A percentile compares a stretch with the other conserved stretches of the same genome.
Conservation (phyloP, 2,888 invertebrate species). For the Diabrotica balteata region DNA sequence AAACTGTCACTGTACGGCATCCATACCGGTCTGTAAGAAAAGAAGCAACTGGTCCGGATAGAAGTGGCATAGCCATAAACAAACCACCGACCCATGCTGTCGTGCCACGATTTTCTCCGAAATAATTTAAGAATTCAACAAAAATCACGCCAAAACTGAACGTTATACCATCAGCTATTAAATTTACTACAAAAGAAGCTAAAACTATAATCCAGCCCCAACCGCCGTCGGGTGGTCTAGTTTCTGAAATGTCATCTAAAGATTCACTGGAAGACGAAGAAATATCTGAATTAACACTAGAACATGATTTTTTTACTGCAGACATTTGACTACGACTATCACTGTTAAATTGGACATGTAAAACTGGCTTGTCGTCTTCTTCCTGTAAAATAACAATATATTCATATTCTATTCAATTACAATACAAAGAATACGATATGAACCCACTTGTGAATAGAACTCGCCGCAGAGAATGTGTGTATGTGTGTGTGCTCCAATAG, state of each 20-base stretch:
- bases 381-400: slow-evolving; percentile 20
- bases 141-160: slow-evolving; percentile 92
- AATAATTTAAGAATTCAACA: slow-evolving; percentile 84
- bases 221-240: slow-evolving; percentile 84
- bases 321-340: slow-evolving; percentile 50
- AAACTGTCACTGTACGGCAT: slow-evolving; percentile 79
- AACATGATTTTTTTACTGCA: slow-evolving; percentile 39
- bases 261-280: slow-evolving; percentile 66
- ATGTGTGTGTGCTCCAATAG: too few relatives aligned
- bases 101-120: slow-evolving; percentile 83
- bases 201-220: slow-evolving; percentile 94
- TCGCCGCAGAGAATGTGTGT: too few relatives aligned
- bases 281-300: slow-evolving; percentile 54
- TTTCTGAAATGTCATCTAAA: slow-evolving; percentile 71
- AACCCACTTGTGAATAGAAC: too few relatives aligned
- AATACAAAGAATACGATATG: too few relatives aligned
- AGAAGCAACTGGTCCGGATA: slow-evolving; percentile 85
- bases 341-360: slow-evolving; percentile 69
- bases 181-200: slow-evolving; percentile 86
- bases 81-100: slow-evolving; percentile 91
- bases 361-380: slow-evolving; percentile 56
- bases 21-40: slow-evolving; percentile 84
- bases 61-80: slow-evolving; percentile 89
- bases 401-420: neutral
- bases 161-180: slow-evolving; percentile 91